Evolutionary conservation across 2,888 invertebrate species (phyloP).

Genomic region (Andrena marginata): DNA sequence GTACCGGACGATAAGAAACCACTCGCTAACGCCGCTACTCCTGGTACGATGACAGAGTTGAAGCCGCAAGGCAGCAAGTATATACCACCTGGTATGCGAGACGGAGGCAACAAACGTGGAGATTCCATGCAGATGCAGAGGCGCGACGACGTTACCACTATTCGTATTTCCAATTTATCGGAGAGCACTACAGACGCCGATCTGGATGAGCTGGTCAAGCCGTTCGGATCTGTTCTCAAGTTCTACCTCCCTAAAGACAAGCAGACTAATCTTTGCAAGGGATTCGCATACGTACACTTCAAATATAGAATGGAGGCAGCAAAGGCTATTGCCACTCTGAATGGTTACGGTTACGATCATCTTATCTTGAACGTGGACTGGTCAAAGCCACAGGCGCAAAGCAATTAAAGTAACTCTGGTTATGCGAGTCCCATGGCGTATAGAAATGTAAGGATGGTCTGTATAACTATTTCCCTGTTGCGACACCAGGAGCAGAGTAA

Average conservation of each 20-base stretch:
- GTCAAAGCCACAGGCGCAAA: slow-evolving; percentile 93
- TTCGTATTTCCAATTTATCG: slow-evolving; percentile 98
- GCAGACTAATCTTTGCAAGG: slow-evolving; percentile 94
- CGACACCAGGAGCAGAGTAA: slow-evolving; percentile 14
- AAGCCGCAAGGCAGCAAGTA: slow-evolving; percentile 89
- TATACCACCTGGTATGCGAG: slow-evolving; percentile 95
- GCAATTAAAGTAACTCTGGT: slow-evolving; percentile 68
- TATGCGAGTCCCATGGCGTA: background rate
- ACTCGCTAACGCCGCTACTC: slow-evolving; percentile 71
- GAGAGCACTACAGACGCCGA: slow-evolving; percentile 98
- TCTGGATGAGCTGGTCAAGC: slow-evolving; percentile 97
- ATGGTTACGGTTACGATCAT: slow-evolving; percentile 99
- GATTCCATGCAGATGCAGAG: slow-evolving; percentile 89
- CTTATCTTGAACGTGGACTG: slow-evolving; percentile 99
- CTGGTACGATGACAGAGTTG: slow-evolving; percentile 77
- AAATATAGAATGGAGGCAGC: slow-evolving; percentile 96
- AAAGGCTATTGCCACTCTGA: slow-evolving; percentile 94
- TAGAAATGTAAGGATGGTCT: slow-evolving; percentile 15
- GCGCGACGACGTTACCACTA: slow-evolving; percentile 95
- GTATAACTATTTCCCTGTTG: slow-evolving; percentile 1
- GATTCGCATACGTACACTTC: slow-evolving; percentile 99
- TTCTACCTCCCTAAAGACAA: slow-evolving; percentile 98
- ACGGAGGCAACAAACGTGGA: slow-evolving; percentile 92
- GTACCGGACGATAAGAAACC: slow-evolving; percentile 84
- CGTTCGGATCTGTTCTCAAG: slow-evolving; percentile 96